These are phyloP conservation scores for Dascyllus trimaculatus DNA, from an alignment of 2,113 vertebrate species.

Conservation along the genomic window DNA sequence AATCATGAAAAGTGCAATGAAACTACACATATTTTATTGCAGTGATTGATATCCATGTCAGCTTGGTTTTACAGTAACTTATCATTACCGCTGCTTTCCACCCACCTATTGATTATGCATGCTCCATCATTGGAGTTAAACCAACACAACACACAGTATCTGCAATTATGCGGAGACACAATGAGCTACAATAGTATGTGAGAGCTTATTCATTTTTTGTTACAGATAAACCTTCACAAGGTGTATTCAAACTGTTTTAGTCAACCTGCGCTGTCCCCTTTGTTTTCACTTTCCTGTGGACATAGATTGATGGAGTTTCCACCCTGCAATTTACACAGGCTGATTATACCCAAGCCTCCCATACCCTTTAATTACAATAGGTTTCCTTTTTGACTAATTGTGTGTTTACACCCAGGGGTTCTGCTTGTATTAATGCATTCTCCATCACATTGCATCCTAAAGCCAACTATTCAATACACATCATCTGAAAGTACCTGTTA, in stretches of 20 bases:
- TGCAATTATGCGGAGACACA: slow-evolving; percentile 58
- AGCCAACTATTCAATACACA: slow-evolving; percentile 44
- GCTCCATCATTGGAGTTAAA: slow-evolving; percentile 39
- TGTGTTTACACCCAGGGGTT: slow-evolving; percentile 65
- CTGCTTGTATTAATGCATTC: slow-evolving; percentile 62
- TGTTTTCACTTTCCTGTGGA: slow-evolving; percentile 64
- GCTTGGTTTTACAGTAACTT: slow-evolving; percentile 52
- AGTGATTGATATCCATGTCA: slow-evolving; percentile 64
- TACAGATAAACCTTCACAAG: slow-evolving; percentile 22
- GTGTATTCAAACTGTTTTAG: slow-evolving; percentile 53
- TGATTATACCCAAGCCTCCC: slow-evolving; percentile 73
- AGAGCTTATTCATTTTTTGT: slow-evolving; percentile 39
- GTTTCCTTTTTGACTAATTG: slow-evolving; percentile 81
- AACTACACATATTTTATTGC: slow-evolving; percentile 45
- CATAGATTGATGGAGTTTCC: slow-evolving; percentile 73
- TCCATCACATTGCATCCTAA: slow-evolving; percentile 31
- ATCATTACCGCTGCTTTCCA: slow-evolving; percentile 59
- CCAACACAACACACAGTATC: slow-evolving; percentile 53
- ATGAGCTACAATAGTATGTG: slow-evolving; percentile 37
- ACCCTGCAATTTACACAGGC: slow-evolving; percentile 74
- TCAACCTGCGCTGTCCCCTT: slow-evolving; percentile 47
- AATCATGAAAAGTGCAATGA: slow-evolving; percentile 61
- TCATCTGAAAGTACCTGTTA: slow-evolving; percentile 48
- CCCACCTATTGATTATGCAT: slow-evolving; percentile 57
- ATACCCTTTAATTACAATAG: slow-evolving; percentile 79